These are phyloP conservation scores for Macropis europaea DNA, from an alignment of 2,888 invertebrate species.

Conservation along the genomic window DNA sequence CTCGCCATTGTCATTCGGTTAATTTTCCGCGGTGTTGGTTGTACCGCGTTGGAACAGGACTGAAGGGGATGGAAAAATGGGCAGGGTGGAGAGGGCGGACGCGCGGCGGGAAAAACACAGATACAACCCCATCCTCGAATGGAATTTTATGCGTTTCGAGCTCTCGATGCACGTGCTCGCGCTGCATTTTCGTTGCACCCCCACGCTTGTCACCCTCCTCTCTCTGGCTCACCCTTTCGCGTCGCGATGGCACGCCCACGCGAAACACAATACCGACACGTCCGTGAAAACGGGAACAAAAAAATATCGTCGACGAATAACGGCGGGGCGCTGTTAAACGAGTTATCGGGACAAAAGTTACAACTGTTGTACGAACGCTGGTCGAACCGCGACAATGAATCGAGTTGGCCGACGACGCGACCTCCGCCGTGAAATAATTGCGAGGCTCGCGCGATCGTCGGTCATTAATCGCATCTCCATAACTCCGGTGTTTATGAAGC, in stretches of 20 bases:
- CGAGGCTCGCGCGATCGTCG: conserved; percentile 3
- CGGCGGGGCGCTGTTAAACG: conserved; percentile 53
- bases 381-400: conserved; percentile 44
- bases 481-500: conserved; percentile 15
- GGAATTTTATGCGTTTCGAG: conserved; percentile 66
- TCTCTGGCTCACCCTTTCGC: conserved; percentile 25
- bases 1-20: conserved; percentile 68
- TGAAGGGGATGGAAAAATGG: conserved; percentile 7
- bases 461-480: conserved; percentile 1
- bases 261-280: not conserved
- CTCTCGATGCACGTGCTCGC: conserved; percentile 49
- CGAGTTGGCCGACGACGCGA: conserved; percentile 12
- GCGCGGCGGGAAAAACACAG: conserved; percentile 30
- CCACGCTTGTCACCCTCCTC: not conserved
- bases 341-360: conserved; percentile 60
- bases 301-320: conserved; percentile 51
- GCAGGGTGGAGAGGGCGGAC: not conserved
- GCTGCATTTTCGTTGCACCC: conserved; percentile 28
- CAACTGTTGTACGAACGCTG: conserved; percentile 55
- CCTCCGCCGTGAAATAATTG: conserved; percentile 32
- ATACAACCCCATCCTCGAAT: conserved; percentile 52
- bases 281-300: not conserved
- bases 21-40: conserved; percentile 67
- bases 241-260: not conserved
- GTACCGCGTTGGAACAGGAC: conserved; percentile 31